phyloP scores from a whole-genome alignment of 2,888 invertebrate species.

The Xestia xanthographa region DNA sequence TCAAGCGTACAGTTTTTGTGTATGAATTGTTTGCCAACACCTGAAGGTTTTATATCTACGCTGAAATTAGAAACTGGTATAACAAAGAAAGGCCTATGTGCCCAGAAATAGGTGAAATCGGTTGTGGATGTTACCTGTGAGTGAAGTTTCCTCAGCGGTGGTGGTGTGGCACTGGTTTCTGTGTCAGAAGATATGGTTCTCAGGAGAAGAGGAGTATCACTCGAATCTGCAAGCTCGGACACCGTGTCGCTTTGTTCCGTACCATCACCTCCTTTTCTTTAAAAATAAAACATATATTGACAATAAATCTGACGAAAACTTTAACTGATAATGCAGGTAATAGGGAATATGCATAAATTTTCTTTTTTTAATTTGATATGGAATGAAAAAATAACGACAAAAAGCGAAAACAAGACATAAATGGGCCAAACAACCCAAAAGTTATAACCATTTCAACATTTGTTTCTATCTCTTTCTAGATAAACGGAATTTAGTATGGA shows the following conservation, averaged over 20 bases:
- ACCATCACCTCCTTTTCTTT: conserved; percentile 83
- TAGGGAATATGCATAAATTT: too few species aligned
- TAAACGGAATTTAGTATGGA: too few species aligned
- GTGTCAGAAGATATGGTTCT: conserved; percentile 92
- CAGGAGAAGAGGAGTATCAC: conserved; percentile 88
- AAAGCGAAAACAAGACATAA: too few species aligned
- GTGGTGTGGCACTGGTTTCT: conserved; percentile 86
- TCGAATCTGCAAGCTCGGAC: conserved; percentile 83
- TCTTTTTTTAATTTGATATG: too few species aligned
- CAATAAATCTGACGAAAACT: background rate
- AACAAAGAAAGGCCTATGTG: background rate
- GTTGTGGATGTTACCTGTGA: conserved; percentile 77
- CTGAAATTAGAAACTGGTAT: background rate
- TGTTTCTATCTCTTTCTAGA: too few species aligned
- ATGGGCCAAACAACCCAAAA: too few species aligned
- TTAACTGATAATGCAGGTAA: background rate
- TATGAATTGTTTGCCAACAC: background rate
- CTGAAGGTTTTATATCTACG: background rate
- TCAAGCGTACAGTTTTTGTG: background rate
- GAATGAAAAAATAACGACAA: too few species aligned
- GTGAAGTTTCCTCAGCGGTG: conserved; percentile 84
- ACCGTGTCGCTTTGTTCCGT: conserved; percentile 82
- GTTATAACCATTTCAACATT: too few species aligned
- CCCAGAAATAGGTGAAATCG: background rate
- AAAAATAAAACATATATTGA: conserved; percentile 7